Percentiles rank a stretch among this genome's conserved stretches.
These are phyloP conservation scores for Phyllopteryx taeniolatus DNA, from an alignment of 2,113 vertebrate genomes.

Conservation along the genomic window DNA sequence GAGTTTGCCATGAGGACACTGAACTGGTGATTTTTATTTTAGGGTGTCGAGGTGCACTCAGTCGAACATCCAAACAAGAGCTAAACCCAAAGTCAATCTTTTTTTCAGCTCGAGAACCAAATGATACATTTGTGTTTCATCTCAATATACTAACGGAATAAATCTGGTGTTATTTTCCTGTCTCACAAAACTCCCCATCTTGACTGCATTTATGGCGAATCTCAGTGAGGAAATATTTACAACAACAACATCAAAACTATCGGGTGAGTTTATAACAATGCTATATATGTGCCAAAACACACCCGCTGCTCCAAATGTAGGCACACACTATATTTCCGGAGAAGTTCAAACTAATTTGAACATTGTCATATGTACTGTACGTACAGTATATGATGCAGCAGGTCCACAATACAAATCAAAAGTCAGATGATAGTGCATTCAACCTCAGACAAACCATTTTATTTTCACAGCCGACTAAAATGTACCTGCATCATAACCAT, in stretches of 20 bases:
- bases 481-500: no score
- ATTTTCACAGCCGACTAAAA: no score
- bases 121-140: neutral
- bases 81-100: neutral
- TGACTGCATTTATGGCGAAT: neutral
- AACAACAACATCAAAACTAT: constrained; percentile 2
- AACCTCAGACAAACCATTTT: no score
- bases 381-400: no score
- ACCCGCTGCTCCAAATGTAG: neutral
- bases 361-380: no score
- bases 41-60: neutral
- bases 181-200: neutral
- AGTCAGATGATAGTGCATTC: no score
- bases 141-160: neutral
- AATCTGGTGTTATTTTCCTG: neutral
- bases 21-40: neutral
- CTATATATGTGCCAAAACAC: neutral
- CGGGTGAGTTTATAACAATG: neutral
- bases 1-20: neutral
- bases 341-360: no score
- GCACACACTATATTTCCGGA: neutral
- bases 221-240: neutral
- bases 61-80: neutral
- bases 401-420: no score
- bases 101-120: neutral